A percentile compares a stretch with the other conserved stretches of the same genome.
Evolutionary conservation across 2,888 invertebrate species (phyloP).

Genomic region (Athalia circularis): DNA sequence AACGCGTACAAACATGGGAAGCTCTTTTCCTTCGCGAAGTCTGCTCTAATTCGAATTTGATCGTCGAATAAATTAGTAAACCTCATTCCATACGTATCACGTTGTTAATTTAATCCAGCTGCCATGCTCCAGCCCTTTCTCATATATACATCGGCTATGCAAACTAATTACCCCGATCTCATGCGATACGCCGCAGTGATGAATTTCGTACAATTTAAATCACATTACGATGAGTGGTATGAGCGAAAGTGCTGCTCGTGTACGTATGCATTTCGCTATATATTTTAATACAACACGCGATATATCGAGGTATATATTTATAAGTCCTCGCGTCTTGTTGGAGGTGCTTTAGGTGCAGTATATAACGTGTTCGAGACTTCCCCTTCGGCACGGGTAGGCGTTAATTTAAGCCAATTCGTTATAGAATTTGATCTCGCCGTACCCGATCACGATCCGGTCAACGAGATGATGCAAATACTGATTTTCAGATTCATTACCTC

Average conservation of each 20-base stretch:
- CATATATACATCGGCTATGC: neutral
- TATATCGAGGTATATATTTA: too few species aligned
- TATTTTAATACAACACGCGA: too few species aligned
- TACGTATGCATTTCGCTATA: neutral
- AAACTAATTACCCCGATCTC: constrained; percentile 9
- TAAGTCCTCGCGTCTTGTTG: too few species aligned
- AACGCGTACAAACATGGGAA: neutral
- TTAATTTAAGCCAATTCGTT: constrained; percentile 7
- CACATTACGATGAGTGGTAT: constrained; percentile 22
- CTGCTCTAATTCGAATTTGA: constrained; percentile 33
- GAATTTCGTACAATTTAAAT: constrained; percentile 43
- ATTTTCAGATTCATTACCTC: neutral
- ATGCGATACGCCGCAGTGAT: neutral
- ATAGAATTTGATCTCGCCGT: neutral
- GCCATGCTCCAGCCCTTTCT: neutral
- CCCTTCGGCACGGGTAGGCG: neutral
- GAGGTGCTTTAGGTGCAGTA: too few species aligned
- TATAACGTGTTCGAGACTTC: too few species aligned
- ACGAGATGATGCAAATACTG: neutral
- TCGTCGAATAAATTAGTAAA: constrained; percentile 33
- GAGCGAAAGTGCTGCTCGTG: neutral
- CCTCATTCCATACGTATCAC: neutral
- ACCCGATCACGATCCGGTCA: neutral
- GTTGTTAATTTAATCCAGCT: neutral
- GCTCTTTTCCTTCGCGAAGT: constrained; percentile 3